A percentile compares a stretch with the other conserved stretches of the same genome.
phyloP scores from a whole-genome alignment of 1,140 invertebrate genomes.

The Dinoponera quadriceps region DNA sequence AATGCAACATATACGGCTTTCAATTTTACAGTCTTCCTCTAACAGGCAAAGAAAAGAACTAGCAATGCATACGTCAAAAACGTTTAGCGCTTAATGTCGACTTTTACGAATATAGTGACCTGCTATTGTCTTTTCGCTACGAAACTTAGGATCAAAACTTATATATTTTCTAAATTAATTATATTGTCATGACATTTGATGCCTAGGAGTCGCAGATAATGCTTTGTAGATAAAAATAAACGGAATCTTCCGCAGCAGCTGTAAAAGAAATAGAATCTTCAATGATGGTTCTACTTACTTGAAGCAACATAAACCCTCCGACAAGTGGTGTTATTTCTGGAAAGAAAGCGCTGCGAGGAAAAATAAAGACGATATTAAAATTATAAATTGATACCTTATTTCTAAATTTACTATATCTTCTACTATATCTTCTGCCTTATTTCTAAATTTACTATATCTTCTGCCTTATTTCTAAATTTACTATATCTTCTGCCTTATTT shows the following conservation, averaged over 20 bases:
- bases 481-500: too few species aligned
- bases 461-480: too few species aligned
- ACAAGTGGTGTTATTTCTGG: too few species aligned
- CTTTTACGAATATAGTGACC: constrained; percentile 35
- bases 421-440: too few species aligned
- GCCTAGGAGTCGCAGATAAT: constrained; percentile 41
- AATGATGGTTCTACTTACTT: too few species aligned
- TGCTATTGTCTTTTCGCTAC: constrained; percentile 60
- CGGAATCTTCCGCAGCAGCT: constrained; percentile 23
- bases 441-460: too few species aligned
- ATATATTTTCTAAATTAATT: constrained; percentile 54
- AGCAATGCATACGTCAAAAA: constrained; percentile 17
- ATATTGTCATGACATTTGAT: constrained; percentile 53
- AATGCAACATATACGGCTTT: constrained; percentile 23
- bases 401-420: too few species aligned
- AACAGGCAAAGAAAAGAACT: constrained; percentile 4
- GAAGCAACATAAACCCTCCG: too few species aligned
- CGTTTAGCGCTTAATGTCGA: constrained; percentile 24
- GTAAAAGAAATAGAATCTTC: too few species aligned
- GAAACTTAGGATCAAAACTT: constrained; percentile 46
- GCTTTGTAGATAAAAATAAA: constrained; percentile 67
- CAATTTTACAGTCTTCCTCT: constrained; percentile 24
- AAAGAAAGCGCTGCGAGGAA: too few species aligned
- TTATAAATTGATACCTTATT: too few species aligned
- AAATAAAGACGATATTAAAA: too few species aligned